Evolutionary conservation across 2,888 invertebrate genomes (phyloP), one percentile per base, ranked within the genome.

Genomic region (Elegia similella): DNA sequence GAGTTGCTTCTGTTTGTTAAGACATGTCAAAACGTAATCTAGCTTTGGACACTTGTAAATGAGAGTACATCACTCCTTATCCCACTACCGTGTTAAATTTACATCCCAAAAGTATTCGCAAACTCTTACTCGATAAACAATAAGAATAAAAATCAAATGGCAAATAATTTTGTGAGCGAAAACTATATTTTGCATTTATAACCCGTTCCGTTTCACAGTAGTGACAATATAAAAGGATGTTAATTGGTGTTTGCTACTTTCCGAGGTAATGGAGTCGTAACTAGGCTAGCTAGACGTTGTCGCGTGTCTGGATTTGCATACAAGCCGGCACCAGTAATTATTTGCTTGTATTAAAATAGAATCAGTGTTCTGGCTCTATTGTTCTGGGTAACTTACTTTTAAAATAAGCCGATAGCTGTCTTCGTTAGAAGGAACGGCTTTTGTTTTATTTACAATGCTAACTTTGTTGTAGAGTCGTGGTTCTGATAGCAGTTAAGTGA

Each of bases 181-280:
- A 65, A 66, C 17, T 60, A 64, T 59, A 43, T 2, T 66, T 63
- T 58, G 59, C 38, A 34, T 29, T 43, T 12, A 17, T 56, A 56
- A 73, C 74, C 72, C 64, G 71, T 75, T 76, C 73, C 71, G 72
- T 70, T 64, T 63, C 67, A 68, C 69, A 72, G 72, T 65, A 76
- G 67, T 65, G 77, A 80, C 80, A 75, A 75, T 70, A 79, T 78
- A 81, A 81, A 83, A 78, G 76, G 76, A 78, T 84, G 80, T 85
- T 86, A 86, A 86, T 86, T 86, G 84, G 82, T 82, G 78, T 83
- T 79, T 73, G 73, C 78, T 79, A 76, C 76, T 75, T 76, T 80
- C 76, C 72, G 69, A 70, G 75, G 79, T 85, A 86, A 88, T 86
- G 86, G 86, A 86, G 82, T 80, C 77, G 81, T 84, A 76, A 79